phyloP scores from a whole-genome alignment of 2,888 invertebrate genomes.

The Acanthosepion pharaonis region DNA sequence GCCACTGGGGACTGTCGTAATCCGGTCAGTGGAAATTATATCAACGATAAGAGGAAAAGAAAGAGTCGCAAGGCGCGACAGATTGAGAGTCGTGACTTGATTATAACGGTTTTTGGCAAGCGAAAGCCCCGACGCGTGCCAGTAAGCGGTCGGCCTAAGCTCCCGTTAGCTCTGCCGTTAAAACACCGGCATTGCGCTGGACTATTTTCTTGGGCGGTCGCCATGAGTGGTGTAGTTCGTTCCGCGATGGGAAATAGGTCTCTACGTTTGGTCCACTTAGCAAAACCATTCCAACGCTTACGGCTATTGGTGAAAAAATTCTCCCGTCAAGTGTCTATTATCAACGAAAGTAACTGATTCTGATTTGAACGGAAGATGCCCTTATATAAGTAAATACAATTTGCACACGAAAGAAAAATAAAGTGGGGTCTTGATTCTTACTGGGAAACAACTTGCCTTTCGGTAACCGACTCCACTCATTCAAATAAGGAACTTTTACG shows the following conservation, averaged over 20 bases:
- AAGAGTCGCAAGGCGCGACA: slow-evolving; percentile 8
- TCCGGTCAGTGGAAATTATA: slow-evolving; percentile 33
- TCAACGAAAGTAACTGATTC: background rate
- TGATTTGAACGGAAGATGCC: background rate
- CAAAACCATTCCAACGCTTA: slow-evolving; percentile 7
- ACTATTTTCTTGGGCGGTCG: slow-evolving; percentile 20
- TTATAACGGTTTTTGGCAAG: slow-evolving; percentile 33
- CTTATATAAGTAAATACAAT: no score
- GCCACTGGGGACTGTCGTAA: slow-evolving; percentile 33
- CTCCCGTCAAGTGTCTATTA: slow-evolving; percentile 22
- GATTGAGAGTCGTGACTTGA: slow-evolving; percentile 33
- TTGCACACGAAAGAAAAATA: background rate
- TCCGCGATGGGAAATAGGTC: slow-evolving; percentile 20
- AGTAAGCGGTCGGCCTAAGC: background rate
- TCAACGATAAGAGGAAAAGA: slow-evolving; percentile 14
- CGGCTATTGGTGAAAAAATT: background rate
- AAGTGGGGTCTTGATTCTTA: background rate
- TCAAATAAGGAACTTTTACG: background rate
- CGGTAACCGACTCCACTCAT: background rate
- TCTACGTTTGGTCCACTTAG: background rate
- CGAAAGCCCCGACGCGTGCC: background rate
- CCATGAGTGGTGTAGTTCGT: background rate
- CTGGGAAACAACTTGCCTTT: background rate
- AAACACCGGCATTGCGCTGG: slow-evolving; percentile 33
- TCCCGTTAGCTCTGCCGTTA: slow-evolving; percentile 33